phyloP scores from a whole-genome alignment of 2,888 invertebrate genomes.

The Amblyjoppa proteus region DNA sequence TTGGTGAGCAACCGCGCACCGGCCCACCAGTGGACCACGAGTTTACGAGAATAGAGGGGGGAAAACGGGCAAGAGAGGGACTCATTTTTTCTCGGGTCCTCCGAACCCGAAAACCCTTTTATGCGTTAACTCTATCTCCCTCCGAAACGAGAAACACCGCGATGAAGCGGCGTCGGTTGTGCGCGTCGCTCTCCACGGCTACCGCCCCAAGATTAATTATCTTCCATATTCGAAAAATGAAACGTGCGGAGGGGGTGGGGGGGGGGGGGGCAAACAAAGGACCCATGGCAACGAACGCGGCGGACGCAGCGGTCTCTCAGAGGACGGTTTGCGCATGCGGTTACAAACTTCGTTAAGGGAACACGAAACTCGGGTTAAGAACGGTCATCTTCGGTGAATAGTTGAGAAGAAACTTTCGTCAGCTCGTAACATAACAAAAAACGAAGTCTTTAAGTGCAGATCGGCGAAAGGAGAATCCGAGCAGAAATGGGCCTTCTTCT shows the following conservation, averaged over 20 bases:
- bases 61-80: constrained; percentile 71
- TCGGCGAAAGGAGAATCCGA: constrained; percentile 11
- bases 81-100: constrained; percentile 83
- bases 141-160: constrained; percentile 1
- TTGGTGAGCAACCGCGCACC: constrained; percentile 66
- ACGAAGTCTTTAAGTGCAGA: constrained; percentile 8
- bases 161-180: constrained; percentile 29
- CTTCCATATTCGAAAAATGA: constrained; percentile 84
- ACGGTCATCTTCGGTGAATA: constrained; percentile 20
- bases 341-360: constrained; percentile 57
- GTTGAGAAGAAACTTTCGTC: constrained; percentile 49
- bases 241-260: constrained; percentile 69
- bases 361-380: not conserved
- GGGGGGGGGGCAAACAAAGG: constrained; percentile 75
- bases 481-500: constrained; percentile 1
- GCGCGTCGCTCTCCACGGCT: constrained; percentile 16
- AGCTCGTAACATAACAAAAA: constrained; percentile 50
- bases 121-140: constrained; percentile 73
- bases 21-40: constrained; percentile 48
- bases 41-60: constrained; percentile 54
- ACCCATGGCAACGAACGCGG: constrained; percentile 41
- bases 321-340: constrained; percentile 43
- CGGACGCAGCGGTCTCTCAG: constrained; percentile 17
- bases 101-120: constrained; percentile 84
- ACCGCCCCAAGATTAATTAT: constrained; percentile 83